phyloP scores from a whole-genome alignment of 2,113 vertebrate species.

The Macheiramphus alcinus region DNA sequence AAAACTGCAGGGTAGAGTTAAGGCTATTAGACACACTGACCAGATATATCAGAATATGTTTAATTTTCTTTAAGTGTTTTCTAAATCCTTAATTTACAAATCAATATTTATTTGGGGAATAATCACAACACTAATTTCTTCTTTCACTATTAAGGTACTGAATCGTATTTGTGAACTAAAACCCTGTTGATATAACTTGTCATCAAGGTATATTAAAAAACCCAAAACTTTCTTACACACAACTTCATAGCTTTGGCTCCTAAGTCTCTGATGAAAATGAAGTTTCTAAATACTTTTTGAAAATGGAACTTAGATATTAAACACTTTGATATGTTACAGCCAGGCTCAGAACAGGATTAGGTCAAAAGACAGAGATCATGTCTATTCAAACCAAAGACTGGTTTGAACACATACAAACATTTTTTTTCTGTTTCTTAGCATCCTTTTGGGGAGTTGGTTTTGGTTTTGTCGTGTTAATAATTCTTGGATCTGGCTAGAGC shows the following conservation, averaged over 20 bases:
- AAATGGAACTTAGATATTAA: neutral
- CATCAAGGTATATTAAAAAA: neutral
- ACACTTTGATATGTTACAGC: neutral
- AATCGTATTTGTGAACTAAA: neutral
- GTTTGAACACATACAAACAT: neutral
- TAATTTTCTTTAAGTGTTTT: neutral
- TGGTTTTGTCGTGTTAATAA: neutral
- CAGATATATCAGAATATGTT: neutral
- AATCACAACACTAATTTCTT: neutral
- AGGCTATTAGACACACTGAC: neutral
- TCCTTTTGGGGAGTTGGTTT: neutral
- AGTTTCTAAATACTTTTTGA: neutral
- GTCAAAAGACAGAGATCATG: neutral
- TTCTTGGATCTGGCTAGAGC: neutral
- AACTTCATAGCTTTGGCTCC: neutral
- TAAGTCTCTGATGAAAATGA: neutral
- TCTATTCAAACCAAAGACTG: neutral
- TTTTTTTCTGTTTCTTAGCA: neutral
- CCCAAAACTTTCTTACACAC: neutral
- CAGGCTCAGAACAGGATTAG: neutral
- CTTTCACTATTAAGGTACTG: neutral
- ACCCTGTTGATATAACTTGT: neutral
- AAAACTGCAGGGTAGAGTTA: neutral
- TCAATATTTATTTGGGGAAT: neutral
- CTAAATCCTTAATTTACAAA: neutral